These are phyloP conservation scores for Thunnus maccoyii DNA, from an alignment of 2,113 vertebrate genomes.

Conservation along the genomic window DNA sequence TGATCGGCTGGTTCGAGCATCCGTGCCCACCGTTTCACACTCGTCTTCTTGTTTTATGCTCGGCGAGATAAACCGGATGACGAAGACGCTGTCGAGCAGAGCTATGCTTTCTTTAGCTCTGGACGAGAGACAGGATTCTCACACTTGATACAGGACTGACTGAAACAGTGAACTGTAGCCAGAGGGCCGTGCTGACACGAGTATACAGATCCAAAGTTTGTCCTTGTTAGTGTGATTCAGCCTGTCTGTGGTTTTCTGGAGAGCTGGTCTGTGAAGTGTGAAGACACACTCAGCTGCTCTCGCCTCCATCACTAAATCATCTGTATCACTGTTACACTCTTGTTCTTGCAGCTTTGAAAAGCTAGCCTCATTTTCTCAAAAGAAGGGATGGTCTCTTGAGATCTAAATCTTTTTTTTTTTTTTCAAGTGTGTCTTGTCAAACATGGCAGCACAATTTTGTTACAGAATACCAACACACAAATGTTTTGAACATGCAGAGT, in stretches of 20 bases:
- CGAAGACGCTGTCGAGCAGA: not conserved
- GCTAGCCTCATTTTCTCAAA: not conserved
- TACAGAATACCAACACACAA: not conserved
- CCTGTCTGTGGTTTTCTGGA: slow-evolving; percentile 53
- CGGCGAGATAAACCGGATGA: not conserved
- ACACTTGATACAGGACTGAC: slow-evolving; percentile 20
- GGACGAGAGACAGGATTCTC: slow-evolving; percentile 8
- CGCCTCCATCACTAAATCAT: slow-evolving; percentile 53
- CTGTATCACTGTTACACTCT: slow-evolving; percentile 21
- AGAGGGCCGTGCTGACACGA: slow-evolving; percentile 51
- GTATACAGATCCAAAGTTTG: slow-evolving; percentile 47
- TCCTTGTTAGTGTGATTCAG: slow-evolving; percentile 67
- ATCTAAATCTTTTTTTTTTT: no score
- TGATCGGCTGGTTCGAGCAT: no score
- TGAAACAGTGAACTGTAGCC: slow-evolving; percentile 26
- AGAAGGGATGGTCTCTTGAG: not conserved
- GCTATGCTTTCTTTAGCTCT: not conserved
- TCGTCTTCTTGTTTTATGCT: not conserved
- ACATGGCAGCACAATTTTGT: slow-evolving; percentile 7
- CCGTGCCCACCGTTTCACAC: no score
- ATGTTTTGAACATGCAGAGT: no score
- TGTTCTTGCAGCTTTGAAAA: slow-evolving; percentile 9
- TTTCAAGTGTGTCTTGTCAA: not conserved
- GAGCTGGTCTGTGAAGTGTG: slow-evolving; percentile 51
- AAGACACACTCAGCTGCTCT: slow-evolving; percentile 43